phyloP scores from a whole-genome alignment of 2,888 invertebrate genomes.

The Germaria angustata region DNA sequence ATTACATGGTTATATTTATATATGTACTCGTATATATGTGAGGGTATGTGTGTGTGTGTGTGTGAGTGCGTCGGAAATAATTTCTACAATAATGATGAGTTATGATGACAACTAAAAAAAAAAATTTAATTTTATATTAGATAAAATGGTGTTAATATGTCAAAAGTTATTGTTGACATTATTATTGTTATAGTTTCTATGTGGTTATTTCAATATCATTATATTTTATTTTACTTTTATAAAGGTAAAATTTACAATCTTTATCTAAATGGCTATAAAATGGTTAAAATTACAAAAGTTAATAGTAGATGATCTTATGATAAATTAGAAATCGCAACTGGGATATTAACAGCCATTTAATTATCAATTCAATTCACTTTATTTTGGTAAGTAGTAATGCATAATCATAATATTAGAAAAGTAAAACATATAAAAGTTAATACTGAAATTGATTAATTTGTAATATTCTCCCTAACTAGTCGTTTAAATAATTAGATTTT shows the following conservation, averaged over 20 bases:
- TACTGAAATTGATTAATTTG: too few relatives aligned
- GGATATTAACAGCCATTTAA: too few relatives aligned
- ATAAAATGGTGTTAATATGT: slow-evolving; percentile 68
- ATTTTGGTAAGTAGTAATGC: too few relatives aligned
- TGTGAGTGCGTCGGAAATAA: slow-evolving; percentile 44
- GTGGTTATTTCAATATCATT: not conserved
- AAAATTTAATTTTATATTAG: slow-evolving; percentile 45
- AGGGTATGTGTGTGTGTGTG: not conserved
- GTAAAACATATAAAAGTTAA: too few relatives aligned
- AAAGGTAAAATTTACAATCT: not conserved
- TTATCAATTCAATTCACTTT: too few relatives aligned
- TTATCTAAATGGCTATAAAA: not conserved
- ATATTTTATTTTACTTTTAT: not conserved
- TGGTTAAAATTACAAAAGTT: not conserved
- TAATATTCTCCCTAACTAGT: too few relatives aligned
- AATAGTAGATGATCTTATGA: not conserved
- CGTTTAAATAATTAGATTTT: too few relatives aligned
- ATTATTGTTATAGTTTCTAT: slow-evolving; percentile 44
- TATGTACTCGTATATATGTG: not conserved
- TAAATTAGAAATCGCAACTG: not conserved
- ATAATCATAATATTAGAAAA: too few relatives aligned
- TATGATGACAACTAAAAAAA: slow-evolving; percentile 68
- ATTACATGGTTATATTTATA: not conserved
- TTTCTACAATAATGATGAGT: slow-evolving; percentile 67
- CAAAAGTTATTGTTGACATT: slow-evolving; percentile 62